Evolutionary conservation across 2,888 invertebrate species (phyloP).

Genomic region (Podabrus alpinus): DNA sequence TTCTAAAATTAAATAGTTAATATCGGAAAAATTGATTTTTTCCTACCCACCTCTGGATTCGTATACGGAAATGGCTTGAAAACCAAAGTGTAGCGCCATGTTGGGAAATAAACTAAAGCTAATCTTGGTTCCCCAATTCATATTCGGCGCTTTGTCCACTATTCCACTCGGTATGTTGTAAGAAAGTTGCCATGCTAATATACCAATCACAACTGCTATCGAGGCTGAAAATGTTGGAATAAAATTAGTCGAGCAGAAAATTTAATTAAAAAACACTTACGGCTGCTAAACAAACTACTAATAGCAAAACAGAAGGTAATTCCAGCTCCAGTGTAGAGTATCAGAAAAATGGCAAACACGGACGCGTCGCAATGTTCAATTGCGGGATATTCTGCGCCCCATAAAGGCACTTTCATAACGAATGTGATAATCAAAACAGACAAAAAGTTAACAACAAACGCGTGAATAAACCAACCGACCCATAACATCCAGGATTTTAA

Average conservation of each 20-base stretch:
- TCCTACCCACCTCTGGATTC: conserved; percentile 47
- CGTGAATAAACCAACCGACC: conserved; percentile 84
- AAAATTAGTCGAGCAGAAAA: neutral
- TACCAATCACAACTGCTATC: conserved; percentile 47
- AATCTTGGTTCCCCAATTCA: conserved; percentile 36
- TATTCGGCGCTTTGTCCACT: conserved; percentile 29
- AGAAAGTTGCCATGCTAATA: conserved; percentile 50
- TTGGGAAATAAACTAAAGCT: conserved; percentile 49
- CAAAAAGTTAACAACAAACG: conserved; percentile 68
- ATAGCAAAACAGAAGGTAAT: conserved; percentile 79
- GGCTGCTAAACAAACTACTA: conserved; percentile 76
- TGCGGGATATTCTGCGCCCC: conserved; percentile 59
- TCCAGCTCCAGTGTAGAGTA: conserved; percentile 70
- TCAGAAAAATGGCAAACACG: conserved; percentile 69
- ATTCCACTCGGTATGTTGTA: conserved; percentile 45
- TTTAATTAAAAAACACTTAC: conserved; percentile 55
- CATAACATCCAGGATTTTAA: conserved; percentile 83
- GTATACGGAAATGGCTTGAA: conserved; percentile 45
- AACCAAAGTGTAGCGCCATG: conserved; percentile 49
- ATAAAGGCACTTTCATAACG: conserved; percentile 63
- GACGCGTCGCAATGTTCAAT: conserved; percentile 69
- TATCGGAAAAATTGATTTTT: neutral
- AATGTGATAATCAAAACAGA: conserved; percentile 63
- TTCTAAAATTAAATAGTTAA: conserved; percentile 43
- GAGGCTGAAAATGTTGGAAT: conserved; percentile 42